Evolutionary conservation across 2,888 invertebrate genomes (phyloP).

Genomic region (Phragmatobia fuliginosa): DNA sequence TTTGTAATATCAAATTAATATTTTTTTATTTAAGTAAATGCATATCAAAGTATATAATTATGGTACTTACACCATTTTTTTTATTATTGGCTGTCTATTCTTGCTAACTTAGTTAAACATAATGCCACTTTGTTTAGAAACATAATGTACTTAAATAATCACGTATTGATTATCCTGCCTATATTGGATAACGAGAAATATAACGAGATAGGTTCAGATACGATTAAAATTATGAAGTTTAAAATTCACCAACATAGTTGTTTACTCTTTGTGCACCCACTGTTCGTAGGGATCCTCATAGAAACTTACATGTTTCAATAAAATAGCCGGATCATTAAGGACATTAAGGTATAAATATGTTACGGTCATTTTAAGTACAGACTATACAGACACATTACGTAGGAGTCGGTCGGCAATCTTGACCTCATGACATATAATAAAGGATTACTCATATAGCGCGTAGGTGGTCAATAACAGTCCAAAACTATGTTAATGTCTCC

Average conservation of each 20-base stretch:
- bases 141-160: neutral
- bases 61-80: no score
- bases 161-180: neutral
- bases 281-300: no score
- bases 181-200: neutral
- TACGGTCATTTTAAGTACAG: neutral
- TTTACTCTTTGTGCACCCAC: neutral
- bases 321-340: neutral
- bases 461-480: constrained; percentile 37
- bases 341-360: neutral
- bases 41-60: no score
- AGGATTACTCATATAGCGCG: constrained; percentile 36
- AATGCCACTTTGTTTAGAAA: no score
- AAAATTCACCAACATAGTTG: neutral
- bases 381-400: neutral
- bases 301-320: no score
- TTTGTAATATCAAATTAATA: no score
- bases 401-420: constrained; percentile 25
- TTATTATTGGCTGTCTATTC: no score
- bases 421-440: constrained; percentile 41
- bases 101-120: no score
- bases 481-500: constrained; percentile 35
- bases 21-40: no score
- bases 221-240: neutral
- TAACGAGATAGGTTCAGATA: neutral